Evolutionary conservation across 2,797 vertebrate genomes (phyloP), one percentile per base, ranked within the genome.

Genomic region (Fratercula arctica): DNA sequence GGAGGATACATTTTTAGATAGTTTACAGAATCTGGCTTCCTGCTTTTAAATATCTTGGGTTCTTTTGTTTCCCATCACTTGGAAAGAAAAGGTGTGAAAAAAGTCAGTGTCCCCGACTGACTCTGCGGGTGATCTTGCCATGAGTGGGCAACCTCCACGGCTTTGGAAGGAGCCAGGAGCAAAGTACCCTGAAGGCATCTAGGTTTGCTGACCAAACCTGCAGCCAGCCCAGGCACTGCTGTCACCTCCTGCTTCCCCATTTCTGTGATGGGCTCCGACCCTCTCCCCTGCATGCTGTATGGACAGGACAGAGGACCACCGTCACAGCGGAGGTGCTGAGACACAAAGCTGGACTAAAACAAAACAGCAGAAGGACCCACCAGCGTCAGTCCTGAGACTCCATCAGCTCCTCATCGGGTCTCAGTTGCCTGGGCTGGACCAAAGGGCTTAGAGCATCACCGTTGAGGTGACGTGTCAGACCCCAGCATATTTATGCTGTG

Each of bases 11-110:
- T 87, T 94, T 95, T 63, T 29, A 94, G 89, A 90, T 61, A 85
- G 95, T 96, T 96, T 96, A 95, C 94, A 95, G 83, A 70, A 81
- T 76, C 87, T 69, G 46, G 50, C 93, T 97, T 96, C 96, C 96
- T 95, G 91, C 95, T 90, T 74, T 54, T n/a, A 72, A 91, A 94
- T 43, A 37, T 88, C 93, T 78, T 33, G 25, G 53, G 31, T 26
- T 16, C 93, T 87, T 91, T 95, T 81, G 88, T 94, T 96, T 91
- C 59, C 91, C 29, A 0, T 83, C 95, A 95, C 96, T 95, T 95
- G 94, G 23, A 7, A 41, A 79, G 87, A 10, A 88, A 10, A 88
- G 91, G 91, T 68, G 91, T 26, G 50, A 86, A 41, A 81, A 45
- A n/a, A 53, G 10, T 3, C 76, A 2, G 11, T 61, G 93, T 95